Base-by-base conservation (phyloP, 2,888 invertebrate species). In the Eumacrocentrus americanus region DNA sequence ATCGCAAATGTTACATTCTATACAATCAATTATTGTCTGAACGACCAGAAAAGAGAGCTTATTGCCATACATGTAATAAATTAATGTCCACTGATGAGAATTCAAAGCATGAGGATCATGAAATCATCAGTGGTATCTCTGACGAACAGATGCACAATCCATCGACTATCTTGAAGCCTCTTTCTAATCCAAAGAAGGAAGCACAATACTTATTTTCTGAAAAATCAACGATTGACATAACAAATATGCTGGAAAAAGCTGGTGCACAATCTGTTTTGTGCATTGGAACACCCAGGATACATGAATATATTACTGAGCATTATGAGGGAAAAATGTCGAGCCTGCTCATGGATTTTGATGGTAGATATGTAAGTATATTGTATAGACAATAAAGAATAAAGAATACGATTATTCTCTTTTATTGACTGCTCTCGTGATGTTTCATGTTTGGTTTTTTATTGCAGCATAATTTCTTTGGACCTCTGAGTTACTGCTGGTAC, bases 171-270 rank as follows among this genome's bases (percentile, higher is more conserved):
- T 78, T 95, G 7, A 84, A 84, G 23, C 87, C 92, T 0, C 74
- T 91, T 11, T 87, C 89, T 46, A 87, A 91, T 81, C 87, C 91
- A 51, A 90, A 91, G 67, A 89, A 88, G 20, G 93, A 94, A 81
- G 95, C 95, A 0, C 95, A 95, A 79, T 95, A 91, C 79, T 86
- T 94, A 69, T 96, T 96, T 80, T 86, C 90, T 1, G 83, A 87
- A 64, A 84, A 86, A 63, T 84, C 91, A 22, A 84, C 89, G 3
- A 72, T 83, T 9, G 88, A 90, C 64, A 84, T 94, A 12, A 75
- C 87, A 9, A 83, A 86, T 16, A 87, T 89, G 68, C 81, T 91
- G 20, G 77, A 81, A 23, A 81, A 84, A 63, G 83, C 89, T 66
- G 83, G 84, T 60, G 87, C 79, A 14, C 73, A 76, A 54, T 73